phyloP scores from a whole-genome alignment of 2,797 vertebrate genomes.

The Chelidonichthys spinosus region DNA sequence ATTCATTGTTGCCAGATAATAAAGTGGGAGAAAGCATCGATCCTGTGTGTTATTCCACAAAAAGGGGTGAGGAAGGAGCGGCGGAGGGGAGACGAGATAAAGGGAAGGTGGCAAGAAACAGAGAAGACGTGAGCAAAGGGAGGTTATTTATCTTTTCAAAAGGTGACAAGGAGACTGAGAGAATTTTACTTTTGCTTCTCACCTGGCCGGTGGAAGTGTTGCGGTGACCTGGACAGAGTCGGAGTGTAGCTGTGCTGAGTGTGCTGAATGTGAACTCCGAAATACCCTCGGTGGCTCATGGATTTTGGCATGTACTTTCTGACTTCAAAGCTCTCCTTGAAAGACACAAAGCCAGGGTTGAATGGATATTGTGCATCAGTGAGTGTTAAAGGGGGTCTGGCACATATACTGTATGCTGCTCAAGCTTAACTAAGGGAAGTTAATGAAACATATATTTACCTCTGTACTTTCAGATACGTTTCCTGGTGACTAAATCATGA shows the following conservation, averaged over 20 bases:
- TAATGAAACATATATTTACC: constrained; percentile 47
- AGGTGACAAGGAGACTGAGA: neutral
- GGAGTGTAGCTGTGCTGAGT: constrained; percentile 93
- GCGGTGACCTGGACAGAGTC: constrained; percentile 90
- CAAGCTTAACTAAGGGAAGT: neutral
- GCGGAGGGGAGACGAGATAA: constrained; percentile 52
- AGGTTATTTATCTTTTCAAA: neutral
- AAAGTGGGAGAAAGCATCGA: constrained; percentile 83
- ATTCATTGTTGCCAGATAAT: constrained; percentile 85
- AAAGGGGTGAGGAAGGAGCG: constrained; percentile 40
- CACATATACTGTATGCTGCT: neutral
- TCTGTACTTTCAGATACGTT: constrained; percentile 59
- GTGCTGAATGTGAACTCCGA: constrained; percentile 85
- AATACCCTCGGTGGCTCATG: constrained; percentile 88
- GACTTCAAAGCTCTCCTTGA: constrained; percentile 81
- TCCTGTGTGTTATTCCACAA: constrained; percentile 85
- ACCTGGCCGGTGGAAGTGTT: constrained; percentile 98
- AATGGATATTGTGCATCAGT: neutral
- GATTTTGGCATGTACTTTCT: constrained; percentile 90
- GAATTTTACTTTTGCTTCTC: constrained; percentile 26
- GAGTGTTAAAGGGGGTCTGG: neutral
- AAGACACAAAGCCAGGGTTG: constrained; percentile 5
- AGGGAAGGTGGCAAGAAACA: constrained; percentile 40
- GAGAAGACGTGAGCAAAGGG: constrained; percentile 54
- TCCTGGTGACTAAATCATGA: constrained; percentile 64